phyloP scores from a whole-genome alignment of 2,888 invertebrate genomes.

The Ctena decussata region DNA sequence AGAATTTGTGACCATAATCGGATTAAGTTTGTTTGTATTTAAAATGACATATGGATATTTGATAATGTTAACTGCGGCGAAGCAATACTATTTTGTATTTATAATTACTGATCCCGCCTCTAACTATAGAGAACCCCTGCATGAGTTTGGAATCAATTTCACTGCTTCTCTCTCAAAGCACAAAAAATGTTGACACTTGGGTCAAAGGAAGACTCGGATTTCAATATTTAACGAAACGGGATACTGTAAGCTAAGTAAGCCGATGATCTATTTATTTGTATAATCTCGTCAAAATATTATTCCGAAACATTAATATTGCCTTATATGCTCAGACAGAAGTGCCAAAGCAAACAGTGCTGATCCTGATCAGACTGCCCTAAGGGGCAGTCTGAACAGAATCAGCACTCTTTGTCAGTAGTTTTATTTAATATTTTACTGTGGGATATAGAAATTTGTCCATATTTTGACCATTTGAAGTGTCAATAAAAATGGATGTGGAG shows the following conservation, averaged over 20 bases:
- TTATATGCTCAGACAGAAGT: no score
- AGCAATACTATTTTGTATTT: not conserved
- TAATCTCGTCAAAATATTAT: no score
- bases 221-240: conserved; percentile 15
- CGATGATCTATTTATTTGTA: conserved; percentile 18
- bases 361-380: no score
- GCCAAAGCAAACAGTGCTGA: no score
- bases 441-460: no score
- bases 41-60: conserved; percentile 10
- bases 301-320: no score
- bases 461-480: no score
- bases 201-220: conserved; percentile 6
- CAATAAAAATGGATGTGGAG: no score
- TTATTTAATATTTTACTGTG: no score
- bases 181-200: conserved; percentile 18
- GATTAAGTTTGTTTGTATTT: conserved; percentile 11
- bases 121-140: not conserved
- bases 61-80: not conserved
- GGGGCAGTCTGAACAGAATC: no score
- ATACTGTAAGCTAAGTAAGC: not conserved
- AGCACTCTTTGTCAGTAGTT: no score
- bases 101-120: not conserved
- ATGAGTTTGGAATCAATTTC: conserved; percentile 7
- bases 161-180: not conserved
- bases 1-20: not conserved